These are phyloP conservation scores for Thereva nobilitata DNA, from an alignment of 2,888 invertebrate genomes.

Conservation along the genomic window DNA sequence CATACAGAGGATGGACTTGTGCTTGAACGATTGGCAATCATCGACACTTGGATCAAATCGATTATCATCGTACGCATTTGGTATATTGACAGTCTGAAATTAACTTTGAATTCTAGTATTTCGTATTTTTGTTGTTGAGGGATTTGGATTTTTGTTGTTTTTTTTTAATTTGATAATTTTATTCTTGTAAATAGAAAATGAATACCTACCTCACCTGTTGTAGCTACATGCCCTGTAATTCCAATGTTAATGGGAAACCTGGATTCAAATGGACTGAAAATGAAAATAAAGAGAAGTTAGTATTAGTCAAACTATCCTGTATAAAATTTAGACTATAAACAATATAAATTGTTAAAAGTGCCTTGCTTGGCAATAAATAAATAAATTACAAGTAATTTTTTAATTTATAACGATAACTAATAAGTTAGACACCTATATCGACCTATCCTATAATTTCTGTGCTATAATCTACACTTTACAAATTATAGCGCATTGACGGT, in stretches of 20 bases:
- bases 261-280: constrained; percentile 81
- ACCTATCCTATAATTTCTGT: too few species aligned
- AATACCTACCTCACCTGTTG: constrained; percentile 84
- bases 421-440: too few species aligned
- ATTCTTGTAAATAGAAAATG: not conserved
- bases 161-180: not conserved
- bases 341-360: too few species aligned
- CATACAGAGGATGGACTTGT: constrained; percentile 92
- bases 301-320: too few species aligned
- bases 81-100: constrained; percentile 83
- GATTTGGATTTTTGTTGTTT: too few species aligned
- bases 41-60: constrained; percentile 89
- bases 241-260: constrained; percentile 94
- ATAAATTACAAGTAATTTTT: too few species aligned
- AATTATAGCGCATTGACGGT: too few species aligned
- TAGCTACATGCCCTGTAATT: constrained; percentile 92
- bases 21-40: constrained; percentile 79
- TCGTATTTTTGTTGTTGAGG: too few species aligned
- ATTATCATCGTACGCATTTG: constrained; percentile 85
- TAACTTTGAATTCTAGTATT: constrained; percentile 1
- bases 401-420: too few species aligned
- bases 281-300: constrained; percentile 30
- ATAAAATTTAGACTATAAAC: too few species aligned
- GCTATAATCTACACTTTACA: too few species aligned
- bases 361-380: too few species aligned